These are phyloP conservation scores for Grapholita molesta DNA, from an alignment of 1,140 invertebrate species.

Conservation along the genomic window DNA sequence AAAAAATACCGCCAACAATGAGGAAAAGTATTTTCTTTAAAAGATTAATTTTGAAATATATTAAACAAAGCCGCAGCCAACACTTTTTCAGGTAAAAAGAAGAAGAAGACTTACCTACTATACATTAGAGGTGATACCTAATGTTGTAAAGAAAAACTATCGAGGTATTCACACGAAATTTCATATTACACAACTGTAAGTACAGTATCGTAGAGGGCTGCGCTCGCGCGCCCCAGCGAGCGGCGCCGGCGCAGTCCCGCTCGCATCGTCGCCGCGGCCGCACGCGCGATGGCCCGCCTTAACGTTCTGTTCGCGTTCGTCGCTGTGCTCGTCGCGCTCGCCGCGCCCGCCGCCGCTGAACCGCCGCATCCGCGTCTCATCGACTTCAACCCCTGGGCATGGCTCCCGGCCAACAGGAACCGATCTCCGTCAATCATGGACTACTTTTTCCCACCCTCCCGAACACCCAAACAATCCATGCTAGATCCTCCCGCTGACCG, in stretches of 20 bases:
- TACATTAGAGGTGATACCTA: background rate
- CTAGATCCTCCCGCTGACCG: slow-evolving; percentile 57
- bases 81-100: background rate
- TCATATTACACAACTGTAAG: slow-evolving; percentile 1
- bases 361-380: slow-evolving; percentile 54
- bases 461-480: slow-evolving; percentile 71
- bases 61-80: background rate
- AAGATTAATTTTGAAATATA: background rate
- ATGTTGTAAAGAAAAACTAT: background rate
- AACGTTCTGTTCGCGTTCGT: slow-evolving; percentile 55
- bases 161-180: background rate
- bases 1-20: no score
- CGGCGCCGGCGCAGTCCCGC: slow-evolving; percentile 61
- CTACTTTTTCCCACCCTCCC: slow-evolving; percentile 74
- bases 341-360: slow-evolving; percentile 39
- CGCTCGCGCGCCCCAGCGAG: slow-evolving; percentile 19
- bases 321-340: slow-evolving; percentile 43
- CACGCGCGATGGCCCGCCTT: slow-evolving; percentile 62
- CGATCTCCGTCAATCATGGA: slow-evolving; percentile 74
- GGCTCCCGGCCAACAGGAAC: slow-evolving; percentile 64
- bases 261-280: slow-evolving; percentile 63
- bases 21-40: no score
- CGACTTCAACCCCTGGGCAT: slow-evolving; percentile 71
- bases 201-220: slow-evolving; percentile 13
- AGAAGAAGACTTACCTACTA: background rate